Conservation (phyloP, 2,888 invertebrate genomes). For the Caenorhabditis macrosperma region DNA sequence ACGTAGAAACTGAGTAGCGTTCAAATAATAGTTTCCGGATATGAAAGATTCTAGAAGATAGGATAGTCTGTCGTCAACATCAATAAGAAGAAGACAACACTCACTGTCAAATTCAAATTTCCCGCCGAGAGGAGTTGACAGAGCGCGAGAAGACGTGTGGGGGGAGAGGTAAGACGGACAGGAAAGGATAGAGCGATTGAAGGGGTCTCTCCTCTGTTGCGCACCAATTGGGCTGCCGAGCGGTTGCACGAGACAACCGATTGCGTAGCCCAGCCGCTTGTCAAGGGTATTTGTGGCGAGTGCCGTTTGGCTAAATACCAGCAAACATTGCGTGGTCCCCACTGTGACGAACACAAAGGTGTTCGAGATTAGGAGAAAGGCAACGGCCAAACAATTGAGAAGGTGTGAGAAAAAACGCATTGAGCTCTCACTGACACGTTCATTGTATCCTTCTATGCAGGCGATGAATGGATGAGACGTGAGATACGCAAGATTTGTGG, state of each 20-base stretch:
- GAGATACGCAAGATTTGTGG: conserved; percentile 48
- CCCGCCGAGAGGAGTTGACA: conserved; percentile 13
- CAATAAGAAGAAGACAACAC: neutral
- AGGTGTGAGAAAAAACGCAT: conserved; percentile 25
- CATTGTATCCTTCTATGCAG: conserved; percentile 10
- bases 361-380: conserved; percentile 2
- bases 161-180: neutral
- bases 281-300: conserved; percentile 27
- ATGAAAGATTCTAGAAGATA: too few species aligned
- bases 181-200: conserved; percentile 14
- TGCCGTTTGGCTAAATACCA: conserved; percentile 5
- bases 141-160: neutral
- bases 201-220: conserved; percentile 8
- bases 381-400: conserved; percentile 17
- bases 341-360: conserved; percentile 11
- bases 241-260: neutral
- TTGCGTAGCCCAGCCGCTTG: conserved; percentile 27
- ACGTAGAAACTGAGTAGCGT: too few species aligned
- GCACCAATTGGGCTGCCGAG: conserved; percentile 20
- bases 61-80: too few species aligned
- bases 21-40: too few species aligned
- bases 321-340: conserved; percentile 26
- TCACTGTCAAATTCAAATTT: conserved; percentile 17
- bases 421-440: neutral
- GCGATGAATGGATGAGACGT: conserved; percentile 59